Evolutionary conservation across 1,140 invertebrate genomes (phyloP), one percentile per base, ranked within the genome.

Genomic region (Amphibalanus amphitrite): DNA sequence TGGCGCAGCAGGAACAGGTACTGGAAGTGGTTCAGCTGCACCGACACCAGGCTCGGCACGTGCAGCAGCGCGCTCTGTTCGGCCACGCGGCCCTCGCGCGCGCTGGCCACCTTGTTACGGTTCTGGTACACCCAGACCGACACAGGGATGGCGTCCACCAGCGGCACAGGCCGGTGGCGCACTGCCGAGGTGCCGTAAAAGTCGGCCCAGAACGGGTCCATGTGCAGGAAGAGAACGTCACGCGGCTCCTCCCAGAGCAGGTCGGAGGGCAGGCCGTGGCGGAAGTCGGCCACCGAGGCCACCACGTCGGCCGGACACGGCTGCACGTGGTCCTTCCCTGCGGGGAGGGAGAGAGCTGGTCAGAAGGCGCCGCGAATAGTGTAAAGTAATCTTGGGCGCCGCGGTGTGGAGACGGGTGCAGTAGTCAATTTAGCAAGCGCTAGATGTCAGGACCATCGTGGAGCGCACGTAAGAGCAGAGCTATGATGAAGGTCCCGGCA

Each of bases 11-110:
- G 79, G 80, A 97, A 96, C 69, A 97, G 83, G 80, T 89, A 89
- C 82, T 97, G 94, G 80, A 92, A 94, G 80, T 97, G 93, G 82
- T 93, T 95, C 47, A 95, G 83, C 79, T 95, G 92, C 1, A 93
- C 79, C 74, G 89, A 91, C 65, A 79, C 86, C 75, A 92, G 80
- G 78, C 90, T 91, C 87, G 70, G 91, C 86, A 71, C 90, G 85
- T 0, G 86, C 85, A 77, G 88, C 86, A 76, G 88, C 83, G 80
- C 88, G 85, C 25, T 86, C 85, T 67, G 76, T 70, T 73, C 73
- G 67, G 74, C 73, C 40, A 75, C 72, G n/a, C 67, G 29, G 23
- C 29, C 40, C 13, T 30, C 33, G 26, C 47, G 26, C 29, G 26
- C 59, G 38, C 20, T 65, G 33, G 29, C 59, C 30, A 69, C 69